Conservation (phyloP, 2,888 invertebrate species). For the Temnothorax rugatulus region DNA sequence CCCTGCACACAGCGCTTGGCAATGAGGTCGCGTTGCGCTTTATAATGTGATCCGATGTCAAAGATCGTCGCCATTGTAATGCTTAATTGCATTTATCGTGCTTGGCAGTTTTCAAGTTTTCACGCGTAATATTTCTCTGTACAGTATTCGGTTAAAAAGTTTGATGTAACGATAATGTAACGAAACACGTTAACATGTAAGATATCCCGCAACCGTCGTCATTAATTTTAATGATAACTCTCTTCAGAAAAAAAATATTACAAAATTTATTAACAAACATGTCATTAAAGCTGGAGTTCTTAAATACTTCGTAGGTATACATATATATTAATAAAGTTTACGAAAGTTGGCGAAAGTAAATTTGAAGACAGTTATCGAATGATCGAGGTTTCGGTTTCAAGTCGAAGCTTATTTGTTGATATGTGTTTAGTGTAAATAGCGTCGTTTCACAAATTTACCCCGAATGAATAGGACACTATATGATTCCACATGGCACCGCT, state of each 20-base stretch:
- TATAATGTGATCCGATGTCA: slow-evolving; percentile 49
- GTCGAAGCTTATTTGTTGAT: slow-evolving; percentile 8
- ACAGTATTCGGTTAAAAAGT: slow-evolving; percentile 9
- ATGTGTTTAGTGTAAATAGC: neutral
- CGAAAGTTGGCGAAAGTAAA: neutral
- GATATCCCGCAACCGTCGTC: neutral
- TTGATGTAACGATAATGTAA: neutral
- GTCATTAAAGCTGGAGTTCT: neutral
- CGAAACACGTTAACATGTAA: neutral
- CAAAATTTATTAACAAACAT: neutral
- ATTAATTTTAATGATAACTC: slow-evolving; percentile 15
- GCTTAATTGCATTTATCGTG: slow-evolving; percentile 31
- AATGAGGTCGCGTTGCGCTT: slow-evolving; percentile 49
- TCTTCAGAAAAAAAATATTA: neutral
- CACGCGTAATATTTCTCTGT: slow-evolving; percentile 31
- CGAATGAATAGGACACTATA: slow-evolving; percentile 53
- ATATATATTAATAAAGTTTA: neutral
- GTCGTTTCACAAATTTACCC: slow-evolving; percentile 42
- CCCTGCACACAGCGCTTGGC: slow-evolving; percentile 36
- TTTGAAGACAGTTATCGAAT: neutral
- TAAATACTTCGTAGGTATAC: neutral
- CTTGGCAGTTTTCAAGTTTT: slow-evolving; percentile 33
- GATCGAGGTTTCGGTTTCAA: neutral
- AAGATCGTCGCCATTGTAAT: slow-evolving; percentile 42
- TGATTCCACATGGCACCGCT: slow-evolving; percentile 57